phyloP scores from a whole-genome alignment of 2,113 vertebrate genomes.

The Boleophthalmus pectinirostris region DNA sequence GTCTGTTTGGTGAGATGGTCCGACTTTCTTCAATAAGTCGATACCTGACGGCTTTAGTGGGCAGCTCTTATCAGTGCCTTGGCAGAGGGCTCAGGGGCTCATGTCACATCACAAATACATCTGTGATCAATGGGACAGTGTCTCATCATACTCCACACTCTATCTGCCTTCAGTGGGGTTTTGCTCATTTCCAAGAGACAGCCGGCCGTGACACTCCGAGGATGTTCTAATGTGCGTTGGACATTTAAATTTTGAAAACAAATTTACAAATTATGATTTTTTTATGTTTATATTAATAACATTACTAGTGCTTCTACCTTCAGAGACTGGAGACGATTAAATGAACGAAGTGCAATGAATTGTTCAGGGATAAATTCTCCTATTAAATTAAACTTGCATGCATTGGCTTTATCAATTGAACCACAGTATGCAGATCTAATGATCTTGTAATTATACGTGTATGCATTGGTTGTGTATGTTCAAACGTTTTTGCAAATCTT shows the following conservation, averaged over 20 bases:
- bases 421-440: not conserved
- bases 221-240: not conserved
- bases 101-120: constrained; percentile 48
- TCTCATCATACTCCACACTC: constrained; percentile 31
- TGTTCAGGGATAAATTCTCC: too few species aligned
- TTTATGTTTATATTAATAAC: not conserved
- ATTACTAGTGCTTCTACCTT: not conserved
- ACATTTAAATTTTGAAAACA: not conserved
- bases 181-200: constrained; percentile 32
- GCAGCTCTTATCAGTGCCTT: constrained; percentile 55
- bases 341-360: too few species aligned
- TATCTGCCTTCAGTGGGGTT: constrained; percentile 18
- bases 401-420: not conserved
- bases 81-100: constrained; percentile 50
- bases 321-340: too few species aligned
- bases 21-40: constrained; percentile 45
- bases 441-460: too few species aligned
- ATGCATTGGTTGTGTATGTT: too few species aligned
- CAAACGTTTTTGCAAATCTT: too few species aligned
- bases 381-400: not conserved
- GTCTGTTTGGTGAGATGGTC: constrained; percentile 25
- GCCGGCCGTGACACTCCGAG: not conserved
- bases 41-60: constrained; percentile 20
- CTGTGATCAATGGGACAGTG: constrained; percentile 40
- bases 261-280: not conserved